Evolutionary conservation across 2,113 vertebrate species (phyloP).

Genomic region (Megaceryle torquata): DNA sequence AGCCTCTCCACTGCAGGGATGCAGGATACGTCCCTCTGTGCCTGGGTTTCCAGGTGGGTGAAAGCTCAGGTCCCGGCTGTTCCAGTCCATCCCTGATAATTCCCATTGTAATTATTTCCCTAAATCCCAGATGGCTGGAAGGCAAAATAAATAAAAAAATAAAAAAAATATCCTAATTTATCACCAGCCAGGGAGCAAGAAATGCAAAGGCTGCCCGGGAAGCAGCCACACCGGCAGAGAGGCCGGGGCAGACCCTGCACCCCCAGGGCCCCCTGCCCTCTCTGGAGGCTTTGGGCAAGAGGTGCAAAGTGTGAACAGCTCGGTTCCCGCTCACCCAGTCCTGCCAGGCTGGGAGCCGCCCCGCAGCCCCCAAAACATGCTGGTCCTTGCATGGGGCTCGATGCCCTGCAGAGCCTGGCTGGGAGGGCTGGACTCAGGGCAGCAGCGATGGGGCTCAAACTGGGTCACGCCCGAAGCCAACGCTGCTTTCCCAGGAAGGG

Average conservation of each 20-base stretch:
- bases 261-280: neutral
- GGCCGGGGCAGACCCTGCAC: neutral
- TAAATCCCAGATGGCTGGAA: conserved; percentile 7
- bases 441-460: accelerated
- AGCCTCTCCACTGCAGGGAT: accelerated
- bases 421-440: neutral
- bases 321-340: neutral
- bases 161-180: neutral
- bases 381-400: accelerated
- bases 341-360: neutral
- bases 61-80: conserved; percentile 8
- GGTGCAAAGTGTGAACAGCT: neutral
- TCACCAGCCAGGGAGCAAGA: neutral
- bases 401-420: neutral
- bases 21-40: neutral
- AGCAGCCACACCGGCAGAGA: neutral
- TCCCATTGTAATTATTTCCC: neutral
- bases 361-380: accelerated
- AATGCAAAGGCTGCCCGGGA: neutral
- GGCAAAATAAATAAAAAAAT: neutral
- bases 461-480: accelerated
- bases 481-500: accelerated
- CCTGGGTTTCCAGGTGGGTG: neutral
- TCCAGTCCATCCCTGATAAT: conserved; percentile 8
- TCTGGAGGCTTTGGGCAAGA: neutral